Conservation (phyloP, 1,140 invertebrate species). For the Drosophila pallidifrons region DNA sequence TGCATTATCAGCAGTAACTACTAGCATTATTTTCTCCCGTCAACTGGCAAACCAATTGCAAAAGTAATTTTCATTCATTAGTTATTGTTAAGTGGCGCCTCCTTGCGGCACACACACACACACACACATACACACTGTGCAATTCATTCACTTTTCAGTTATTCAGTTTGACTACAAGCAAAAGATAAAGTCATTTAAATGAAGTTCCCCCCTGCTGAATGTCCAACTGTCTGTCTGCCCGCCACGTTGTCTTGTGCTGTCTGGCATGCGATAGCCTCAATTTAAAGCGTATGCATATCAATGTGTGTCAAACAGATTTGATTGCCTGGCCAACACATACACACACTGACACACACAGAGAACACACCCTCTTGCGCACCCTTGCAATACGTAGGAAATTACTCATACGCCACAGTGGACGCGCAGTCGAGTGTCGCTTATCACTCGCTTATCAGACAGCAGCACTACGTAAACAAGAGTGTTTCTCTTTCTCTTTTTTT, state of each 20-base stretch:
- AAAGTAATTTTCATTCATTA: constrained; percentile 16
- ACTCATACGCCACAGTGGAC: constrained; percentile 59
- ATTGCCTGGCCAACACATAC: constrained; percentile 19
- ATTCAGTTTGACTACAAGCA: neutral
- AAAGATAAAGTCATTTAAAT: constrained; percentile 11
- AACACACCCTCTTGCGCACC: neutral
- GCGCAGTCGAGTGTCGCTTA: constrained; percentile 55
- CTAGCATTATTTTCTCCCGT: neutral
- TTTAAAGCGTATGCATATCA: constrained; percentile 36
- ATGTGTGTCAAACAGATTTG: constrained; percentile 55
- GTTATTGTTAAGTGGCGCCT: constrained; percentile 6
- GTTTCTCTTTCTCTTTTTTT: constrained; percentile 26
- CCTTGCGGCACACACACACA: neutral
- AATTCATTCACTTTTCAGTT: constrained; percentile 2
- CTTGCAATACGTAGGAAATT: constrained; percentile 27
- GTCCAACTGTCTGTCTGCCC: neutral
- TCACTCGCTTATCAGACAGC: constrained; percentile 49
- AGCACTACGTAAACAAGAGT: constrained; percentile 55
- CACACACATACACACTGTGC: neutral
- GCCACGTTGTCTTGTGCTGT: neutral
- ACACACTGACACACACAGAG: neutral
- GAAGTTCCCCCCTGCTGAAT: neutral
- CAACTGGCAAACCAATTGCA: neutral
- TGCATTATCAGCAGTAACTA: no score
- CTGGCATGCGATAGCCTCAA: neutral